These are phyloP conservation scores for Anser cygnoides DNA, from an alignment of 2,113 vertebrate genomes.

Conservation along the genomic window DNA sequence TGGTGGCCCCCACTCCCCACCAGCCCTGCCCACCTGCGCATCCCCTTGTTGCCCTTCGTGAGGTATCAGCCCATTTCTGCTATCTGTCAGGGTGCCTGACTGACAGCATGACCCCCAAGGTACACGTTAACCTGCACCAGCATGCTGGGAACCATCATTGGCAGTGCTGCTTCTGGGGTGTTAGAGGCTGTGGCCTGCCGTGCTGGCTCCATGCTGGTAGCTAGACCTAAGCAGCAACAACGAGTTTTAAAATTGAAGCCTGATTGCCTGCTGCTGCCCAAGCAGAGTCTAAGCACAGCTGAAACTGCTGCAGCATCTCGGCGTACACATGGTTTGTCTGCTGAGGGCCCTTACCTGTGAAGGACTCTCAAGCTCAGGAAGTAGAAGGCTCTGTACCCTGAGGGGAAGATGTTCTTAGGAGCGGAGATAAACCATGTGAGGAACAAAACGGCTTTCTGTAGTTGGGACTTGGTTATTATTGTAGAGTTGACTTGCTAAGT, in stretches of 20 bases:
- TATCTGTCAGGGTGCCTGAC: no score
- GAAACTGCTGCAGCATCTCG: not conserved
- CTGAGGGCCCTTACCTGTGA: not conserved
- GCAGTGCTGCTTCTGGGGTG: accelerated
- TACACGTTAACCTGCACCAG: no score
- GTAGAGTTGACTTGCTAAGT: not conserved
- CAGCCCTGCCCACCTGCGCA: no score
- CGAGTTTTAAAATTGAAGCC: accelerated
- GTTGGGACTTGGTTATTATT: not conserved
- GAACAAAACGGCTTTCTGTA: not conserved
- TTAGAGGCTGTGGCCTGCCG: no score
- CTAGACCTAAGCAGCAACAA: not conserved
- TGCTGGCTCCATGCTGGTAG: accelerated
- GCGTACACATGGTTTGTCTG: not conserved
- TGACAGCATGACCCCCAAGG: no score
- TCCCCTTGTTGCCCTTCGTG: no score
- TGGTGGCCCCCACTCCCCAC: not conserved
- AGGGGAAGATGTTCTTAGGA: not conserved
- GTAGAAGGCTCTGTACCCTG: not conserved
- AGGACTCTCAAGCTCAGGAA: not conserved
- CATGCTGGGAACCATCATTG: no score
- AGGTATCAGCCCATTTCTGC: not conserved
- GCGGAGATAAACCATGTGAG: not conserved
- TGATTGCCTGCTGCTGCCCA: accelerated
- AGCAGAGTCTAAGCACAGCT: not conserved